These are phyloP conservation scores for Oostethus manadensis DNA, from an alignment of 2,113 vertebrate genomes.

Conservation along the genomic window DNA sequence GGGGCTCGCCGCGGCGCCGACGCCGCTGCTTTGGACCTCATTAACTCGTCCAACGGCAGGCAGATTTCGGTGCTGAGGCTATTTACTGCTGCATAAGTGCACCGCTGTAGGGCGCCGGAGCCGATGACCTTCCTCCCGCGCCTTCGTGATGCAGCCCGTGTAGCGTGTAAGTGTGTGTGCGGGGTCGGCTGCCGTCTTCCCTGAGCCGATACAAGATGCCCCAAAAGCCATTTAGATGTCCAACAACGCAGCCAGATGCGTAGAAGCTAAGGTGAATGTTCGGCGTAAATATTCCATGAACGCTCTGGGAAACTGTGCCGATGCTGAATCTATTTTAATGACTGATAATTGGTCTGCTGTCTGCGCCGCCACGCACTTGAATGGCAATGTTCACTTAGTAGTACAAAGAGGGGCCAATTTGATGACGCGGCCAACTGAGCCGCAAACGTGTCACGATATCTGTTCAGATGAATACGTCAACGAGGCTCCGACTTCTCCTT, in stretches of 20 bases:
- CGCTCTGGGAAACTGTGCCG: no score
- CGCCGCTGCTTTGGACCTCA: constrained; percentile 68
- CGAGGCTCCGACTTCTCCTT: constrained; percentile 56
- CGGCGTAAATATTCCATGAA: no score
- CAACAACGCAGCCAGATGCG: no score
- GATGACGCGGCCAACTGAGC: constrained; percentile 40
- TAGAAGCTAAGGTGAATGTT: no score
- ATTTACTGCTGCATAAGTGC: constrained; percentile 68
- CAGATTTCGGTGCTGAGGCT: constrained; percentile 61
- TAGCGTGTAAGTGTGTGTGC: background rate
- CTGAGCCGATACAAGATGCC: no score
- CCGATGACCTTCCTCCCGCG: constrained; percentile 64
- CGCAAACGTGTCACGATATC: constrained; percentile 32
- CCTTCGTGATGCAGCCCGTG: constrained; percentile 18
- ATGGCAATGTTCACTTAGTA: constrained; percentile 10
- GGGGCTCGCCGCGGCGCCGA: constrained; percentile 48
- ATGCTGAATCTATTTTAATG: background rate
- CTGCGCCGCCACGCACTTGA: constrained; percentile 22
- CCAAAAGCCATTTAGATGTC: no score
- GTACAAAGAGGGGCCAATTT: constrained; percentile 37
- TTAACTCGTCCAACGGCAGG: constrained; percentile 65
- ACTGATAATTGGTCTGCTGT: background rate
- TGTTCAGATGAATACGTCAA: constrained; percentile 42
- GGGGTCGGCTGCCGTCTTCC: no score
- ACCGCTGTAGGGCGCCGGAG: constrained; percentile 48